A percentile compares a stretch with the other conserved stretches of the same genome.
Conservation (phyloP, 1,140 invertebrate species). For the Ruditapes philippinarum region DNA sequence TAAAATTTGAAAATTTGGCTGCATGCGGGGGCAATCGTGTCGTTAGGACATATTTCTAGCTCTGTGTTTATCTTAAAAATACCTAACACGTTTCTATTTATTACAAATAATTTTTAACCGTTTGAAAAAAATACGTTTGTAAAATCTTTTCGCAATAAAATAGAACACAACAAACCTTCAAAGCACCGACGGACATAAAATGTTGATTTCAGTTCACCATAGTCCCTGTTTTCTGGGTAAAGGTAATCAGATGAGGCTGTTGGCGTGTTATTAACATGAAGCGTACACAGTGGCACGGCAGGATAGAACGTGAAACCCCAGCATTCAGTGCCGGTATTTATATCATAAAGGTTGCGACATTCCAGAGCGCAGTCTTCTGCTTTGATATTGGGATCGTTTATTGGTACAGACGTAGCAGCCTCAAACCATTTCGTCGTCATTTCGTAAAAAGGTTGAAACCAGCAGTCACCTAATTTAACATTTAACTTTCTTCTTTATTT, state of each 20-base stretch:
- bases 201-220: neutral
- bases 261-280: neutral
- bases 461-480: slow-evolving; percentile 54
- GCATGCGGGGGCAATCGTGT: no score
- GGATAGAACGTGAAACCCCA: slow-evolving; percentile 31
- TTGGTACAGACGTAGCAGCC: no score
- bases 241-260: neutral
- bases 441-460: slow-evolving; percentile 32
- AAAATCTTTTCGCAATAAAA: no score
- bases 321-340: neutral
- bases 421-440: neutral
- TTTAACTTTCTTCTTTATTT: no score
- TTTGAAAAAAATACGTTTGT: no score
- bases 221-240: neutral
- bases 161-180: no score
- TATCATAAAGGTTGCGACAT: neutral
- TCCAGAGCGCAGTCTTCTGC: slow-evolving; percentile 13
- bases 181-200: slow-evolving; percentile 48
- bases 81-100: no score
- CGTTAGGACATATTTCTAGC: no score
- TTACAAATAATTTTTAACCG: no score
- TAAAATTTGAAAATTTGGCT: no score
- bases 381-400: neutral
- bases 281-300: neutral
- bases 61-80: no score